Evolutionary conservation across 2,888 invertebrate species (phyloP), one percentile per base, ranked within the genome.

Genomic region (Phortica okadai): DNA sequence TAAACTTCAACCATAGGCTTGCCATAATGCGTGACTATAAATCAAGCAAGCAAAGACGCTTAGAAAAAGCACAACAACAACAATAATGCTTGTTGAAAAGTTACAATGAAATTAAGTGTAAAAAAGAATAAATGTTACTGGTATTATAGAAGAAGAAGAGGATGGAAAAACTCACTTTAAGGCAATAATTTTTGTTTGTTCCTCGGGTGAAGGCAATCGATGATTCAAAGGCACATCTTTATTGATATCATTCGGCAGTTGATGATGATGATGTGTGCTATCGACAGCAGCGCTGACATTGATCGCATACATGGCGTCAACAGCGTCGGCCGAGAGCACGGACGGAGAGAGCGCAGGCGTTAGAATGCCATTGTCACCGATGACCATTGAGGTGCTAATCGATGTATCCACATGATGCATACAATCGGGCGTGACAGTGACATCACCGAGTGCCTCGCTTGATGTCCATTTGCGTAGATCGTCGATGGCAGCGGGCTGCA

Each of bases 391-490:
- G 78, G 90, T 91, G 83, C 93, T 92, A 87, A 96, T 95, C 83
- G 90, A 90, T 74, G 86, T 89, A 70, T 90, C 90, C 80, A 92
- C 91, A 76, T 95, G 94, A 89, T 95, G 95, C 81, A 95, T 94
- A 82, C 96, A 95, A 90, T 96, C 96, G 74, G 96, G 95, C 50
- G 95, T 93, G 74, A 95, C 95, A 42, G 96, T 96, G 79, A 96
- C 93, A 90, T 97, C 96, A 81, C 97, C 97, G 75, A 97, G 91
- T 21, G 91, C 91, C 80, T 91, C 90, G 59, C 84, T 84, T 44
- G 96, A 97, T 77, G 97, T 97, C 97, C 97, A 97, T 93, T 95
- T 94, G 82, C 97, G 94, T 75, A 97, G 93, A 89, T 94, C 95
- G 90, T 94, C 96, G 88, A 95, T 95, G 88, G 94, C 95, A 88